Evolutionary conservation across 2,113 vertebrate species (phyloP).

Genomic region (Pyxicephalus adspersus): DNA sequence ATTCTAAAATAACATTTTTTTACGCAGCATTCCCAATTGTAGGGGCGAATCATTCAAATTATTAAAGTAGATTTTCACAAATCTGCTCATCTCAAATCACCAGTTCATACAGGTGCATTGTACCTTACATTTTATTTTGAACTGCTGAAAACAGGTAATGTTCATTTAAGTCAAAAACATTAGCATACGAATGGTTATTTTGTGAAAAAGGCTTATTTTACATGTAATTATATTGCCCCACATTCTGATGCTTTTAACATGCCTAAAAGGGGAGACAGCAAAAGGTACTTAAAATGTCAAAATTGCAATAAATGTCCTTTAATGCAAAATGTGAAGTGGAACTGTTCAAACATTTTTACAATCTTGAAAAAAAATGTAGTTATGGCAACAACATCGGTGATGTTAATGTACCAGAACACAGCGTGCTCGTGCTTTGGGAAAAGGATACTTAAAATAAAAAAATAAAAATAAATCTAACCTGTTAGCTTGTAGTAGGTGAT

Average conservation of each 20-base stretch:
- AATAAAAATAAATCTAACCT: not conserved
- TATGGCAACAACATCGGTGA: slow-evolving; percentile 40
- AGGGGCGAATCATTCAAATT: too few relatives aligned
- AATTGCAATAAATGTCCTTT: slow-evolving; percentile 9
- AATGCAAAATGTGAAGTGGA: slow-evolving; percentile 4
- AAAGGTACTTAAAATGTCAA: slow-evolving; percentile 36
- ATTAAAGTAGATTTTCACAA: not conserved
- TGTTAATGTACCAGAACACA: slow-evolving; percentile 13
- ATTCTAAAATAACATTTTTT: too few relatives aligned
- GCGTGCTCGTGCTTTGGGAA: not conserved
- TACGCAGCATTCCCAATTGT: too few relatives aligned
- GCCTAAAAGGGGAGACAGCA: not conserved
- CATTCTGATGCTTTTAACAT: slow-evolving; percentile 2
- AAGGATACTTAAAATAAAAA: not conserved
- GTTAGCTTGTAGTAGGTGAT: not conserved
- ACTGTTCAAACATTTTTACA: slow-evolving; percentile 15
- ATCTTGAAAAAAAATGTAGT: slow-evolving; percentile 20
- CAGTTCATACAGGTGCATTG: not conserved
- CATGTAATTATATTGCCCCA: slow-evolving; percentile 5
- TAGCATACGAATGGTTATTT: not conserved
- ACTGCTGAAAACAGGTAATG: not conserved
- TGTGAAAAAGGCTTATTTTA: not conserved
- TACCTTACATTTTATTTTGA: not conserved
- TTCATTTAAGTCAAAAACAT: not conserved
- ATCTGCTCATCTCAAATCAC: not conserved